Evolutionary conservation across 2,888 invertebrate genomes (phyloP).

Genomic region (Aproaerema taeniolella): DNA sequence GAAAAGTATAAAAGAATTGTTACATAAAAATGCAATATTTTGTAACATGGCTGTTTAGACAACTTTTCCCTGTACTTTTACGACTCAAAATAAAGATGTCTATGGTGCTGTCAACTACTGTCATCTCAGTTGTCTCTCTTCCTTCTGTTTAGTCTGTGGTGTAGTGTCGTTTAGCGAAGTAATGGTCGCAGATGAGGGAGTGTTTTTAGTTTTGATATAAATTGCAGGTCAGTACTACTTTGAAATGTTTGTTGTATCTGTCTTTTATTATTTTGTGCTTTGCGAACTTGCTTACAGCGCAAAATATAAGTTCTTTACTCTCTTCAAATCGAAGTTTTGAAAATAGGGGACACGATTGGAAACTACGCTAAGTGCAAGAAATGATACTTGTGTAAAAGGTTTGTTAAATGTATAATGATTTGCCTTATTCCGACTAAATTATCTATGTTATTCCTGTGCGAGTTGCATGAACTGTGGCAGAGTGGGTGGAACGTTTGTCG

Average conservation of each 20-base stretch:
- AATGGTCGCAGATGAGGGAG: constrained; percentile 17
- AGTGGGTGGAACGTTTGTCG: constrained; percentile 6
- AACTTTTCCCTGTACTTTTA: too few relatives aligned
- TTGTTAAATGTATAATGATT: constrained; percentile 8
- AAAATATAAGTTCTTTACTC: too few relatives aligned
- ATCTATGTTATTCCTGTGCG: constrained; percentile 3
- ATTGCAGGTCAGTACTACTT: constrained; percentile 24
- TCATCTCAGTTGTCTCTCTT: too few relatives aligned
- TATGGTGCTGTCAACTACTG: too few relatives aligned
- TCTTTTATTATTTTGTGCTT: too few relatives aligned
- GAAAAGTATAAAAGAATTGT: too few relatives aligned
- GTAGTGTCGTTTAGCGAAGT: constrained; percentile 9
- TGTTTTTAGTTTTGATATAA: constrained; percentile 16
- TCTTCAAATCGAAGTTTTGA: too few relatives aligned
- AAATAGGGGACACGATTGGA: constrained; percentile 3
- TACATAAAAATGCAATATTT: too few relatives aligned
- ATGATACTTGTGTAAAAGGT: not conserved
- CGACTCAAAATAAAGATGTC: too few relatives aligned
- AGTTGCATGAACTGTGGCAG: not conserved
- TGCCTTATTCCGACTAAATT: constrained; percentile 1
- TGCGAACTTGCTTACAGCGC: too few relatives aligned
- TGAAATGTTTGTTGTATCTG: too few relatives aligned
- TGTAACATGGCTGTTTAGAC: too few relatives aligned
- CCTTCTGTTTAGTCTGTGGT: not conserved
- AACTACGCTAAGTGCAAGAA: constrained; percentile 10